Conservation (phyloP, 1,140 invertebrate genomes). For the Carposina sasakii region DNA sequence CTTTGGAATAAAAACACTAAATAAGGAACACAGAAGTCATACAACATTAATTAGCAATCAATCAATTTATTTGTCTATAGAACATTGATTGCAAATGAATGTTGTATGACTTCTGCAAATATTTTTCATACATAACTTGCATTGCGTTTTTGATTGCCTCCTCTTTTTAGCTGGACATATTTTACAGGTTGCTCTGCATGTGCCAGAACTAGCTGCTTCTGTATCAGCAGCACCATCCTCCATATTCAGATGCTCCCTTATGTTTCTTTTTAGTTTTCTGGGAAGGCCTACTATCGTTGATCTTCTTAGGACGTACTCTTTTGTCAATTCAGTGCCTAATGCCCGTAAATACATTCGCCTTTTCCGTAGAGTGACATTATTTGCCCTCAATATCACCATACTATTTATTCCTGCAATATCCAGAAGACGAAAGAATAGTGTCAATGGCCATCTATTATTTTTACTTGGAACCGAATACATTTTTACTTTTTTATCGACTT, state of each 20-base stretch:
- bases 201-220: conserved; percentile 19
- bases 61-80: conserved; percentile 26
- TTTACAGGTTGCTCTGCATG: conserved; percentile 29
- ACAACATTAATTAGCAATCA: conserved; percentile 25
- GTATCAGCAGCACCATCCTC: conserved; percentile 21
- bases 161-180: conserved; percentile 27
- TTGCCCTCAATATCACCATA: conserved; percentile 31
- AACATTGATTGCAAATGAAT: conserved; percentile 31
- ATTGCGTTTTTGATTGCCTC: conserved; percentile 30
- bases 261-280: conserved; percentile 32
- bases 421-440: conserved; percentile 27
- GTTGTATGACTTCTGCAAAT: conserved; percentile 30
- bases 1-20: conserved; percentile 13
- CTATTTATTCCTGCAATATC: conserved; percentile 34
- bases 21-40: conserved; percentile 16
- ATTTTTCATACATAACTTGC: conserved; percentile 25
- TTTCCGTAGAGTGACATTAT: conserved; percentile 24
- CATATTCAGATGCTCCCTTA: conserved; percentile 26
- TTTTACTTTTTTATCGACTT: conserved; percentile 38
- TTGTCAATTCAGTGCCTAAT: conserved; percentile 30
- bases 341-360: conserved; percentile 29
- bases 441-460: conserved; percentile 35
- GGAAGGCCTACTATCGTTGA: conserved; percentile 23
- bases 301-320: conserved; percentile 31
- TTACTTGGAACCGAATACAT: conserved; percentile 31